Evolutionary conservation across 1,140 invertebrate species (phyloP).

Genomic region (Bactericera cockerelli): DNA sequence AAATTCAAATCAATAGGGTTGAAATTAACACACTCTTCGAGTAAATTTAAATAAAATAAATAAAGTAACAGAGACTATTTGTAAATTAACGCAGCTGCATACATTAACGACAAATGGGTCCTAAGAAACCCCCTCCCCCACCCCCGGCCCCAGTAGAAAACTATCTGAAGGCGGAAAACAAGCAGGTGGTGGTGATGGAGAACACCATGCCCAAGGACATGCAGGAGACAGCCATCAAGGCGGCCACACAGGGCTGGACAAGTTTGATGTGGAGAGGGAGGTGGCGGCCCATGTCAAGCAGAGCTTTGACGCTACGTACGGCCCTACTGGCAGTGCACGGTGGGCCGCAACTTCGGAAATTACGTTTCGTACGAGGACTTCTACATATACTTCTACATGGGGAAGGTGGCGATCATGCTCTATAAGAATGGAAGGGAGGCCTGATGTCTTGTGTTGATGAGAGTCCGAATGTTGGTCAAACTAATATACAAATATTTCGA

Average conservation of each 20-base stretch:
- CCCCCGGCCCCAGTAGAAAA: background rate
- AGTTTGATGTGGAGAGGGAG: background rate
- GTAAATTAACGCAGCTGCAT: no score
- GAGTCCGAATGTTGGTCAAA: no score
- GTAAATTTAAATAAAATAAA: no score
- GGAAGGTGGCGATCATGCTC: background rate
- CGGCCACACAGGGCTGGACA: background rate
- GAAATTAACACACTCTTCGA: no score
- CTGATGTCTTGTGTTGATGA: no score
- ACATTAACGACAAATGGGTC: no score
- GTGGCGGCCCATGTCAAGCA: background rate
- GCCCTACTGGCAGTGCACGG: slow-evolving; percentile 2
- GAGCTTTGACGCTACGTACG: background rate
- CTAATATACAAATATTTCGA: no score
- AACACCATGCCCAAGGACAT: background rate
- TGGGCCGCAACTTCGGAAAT: background rate
- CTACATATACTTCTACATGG: background rate
- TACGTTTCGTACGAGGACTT: background rate
- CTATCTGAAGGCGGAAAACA: background rate
- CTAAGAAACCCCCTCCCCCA: background rate
- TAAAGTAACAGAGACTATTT: no score
- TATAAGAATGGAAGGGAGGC: no score
- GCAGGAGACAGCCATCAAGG: background rate
- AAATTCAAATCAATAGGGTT: no score
- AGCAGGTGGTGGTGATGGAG: background rate